phyloP scores from a whole-genome alignment of 1,140 invertebrate species.

The Zaprionus davidi region DNA sequence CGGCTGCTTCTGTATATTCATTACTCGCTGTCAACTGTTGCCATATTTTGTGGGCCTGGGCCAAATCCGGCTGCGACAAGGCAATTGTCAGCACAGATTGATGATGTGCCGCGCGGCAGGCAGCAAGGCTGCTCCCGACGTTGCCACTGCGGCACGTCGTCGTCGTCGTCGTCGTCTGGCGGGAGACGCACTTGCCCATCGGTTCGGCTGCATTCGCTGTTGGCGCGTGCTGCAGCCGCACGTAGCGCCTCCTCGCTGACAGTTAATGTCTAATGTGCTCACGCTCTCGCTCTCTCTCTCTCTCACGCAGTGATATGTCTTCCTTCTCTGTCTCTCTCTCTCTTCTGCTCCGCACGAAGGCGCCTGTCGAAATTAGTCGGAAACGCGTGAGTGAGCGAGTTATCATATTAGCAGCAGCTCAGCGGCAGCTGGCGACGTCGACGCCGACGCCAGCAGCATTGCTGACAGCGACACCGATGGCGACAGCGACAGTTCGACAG shows the following conservation, averaged over 20 bases:
- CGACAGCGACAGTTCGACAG: too few relatives aligned
- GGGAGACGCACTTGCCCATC: conserved; percentile 83
- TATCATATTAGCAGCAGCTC: conserved; percentile 48
- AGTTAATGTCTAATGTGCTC: conserved; percentile 41
- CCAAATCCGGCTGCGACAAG: conserved; percentile 77
- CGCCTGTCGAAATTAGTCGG: conserved; percentile 44
- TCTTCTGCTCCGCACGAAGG: background rate
- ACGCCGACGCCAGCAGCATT: conserved; percentile 19
- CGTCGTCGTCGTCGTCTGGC: conserved; percentile 47
- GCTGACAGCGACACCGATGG: conserved; percentile 11
- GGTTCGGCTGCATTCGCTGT: conserved; percentile 30
- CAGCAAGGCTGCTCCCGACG: background rate
- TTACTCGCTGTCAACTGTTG: conserved; percentile 80
- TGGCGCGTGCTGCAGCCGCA: conserved; percentile 18
- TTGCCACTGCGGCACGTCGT: background rate
- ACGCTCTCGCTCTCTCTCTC: background rate
- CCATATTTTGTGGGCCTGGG: conserved; percentile 79
- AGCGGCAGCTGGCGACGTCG: conserved; percentile 5
- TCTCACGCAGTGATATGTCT: background rate
- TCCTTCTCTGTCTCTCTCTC: background rate
- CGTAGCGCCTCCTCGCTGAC: conserved; percentile 17
- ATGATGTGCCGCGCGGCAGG: conserved; percentile 64
- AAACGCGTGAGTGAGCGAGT: conserved; percentile 64
- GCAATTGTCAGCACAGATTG: conserved; percentile 80
- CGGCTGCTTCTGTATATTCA: conserved; percentile 72